phyloP scores from a whole-genome alignment of 2,888 invertebrate genomes.

The Seira sanloemensis region DNA sequence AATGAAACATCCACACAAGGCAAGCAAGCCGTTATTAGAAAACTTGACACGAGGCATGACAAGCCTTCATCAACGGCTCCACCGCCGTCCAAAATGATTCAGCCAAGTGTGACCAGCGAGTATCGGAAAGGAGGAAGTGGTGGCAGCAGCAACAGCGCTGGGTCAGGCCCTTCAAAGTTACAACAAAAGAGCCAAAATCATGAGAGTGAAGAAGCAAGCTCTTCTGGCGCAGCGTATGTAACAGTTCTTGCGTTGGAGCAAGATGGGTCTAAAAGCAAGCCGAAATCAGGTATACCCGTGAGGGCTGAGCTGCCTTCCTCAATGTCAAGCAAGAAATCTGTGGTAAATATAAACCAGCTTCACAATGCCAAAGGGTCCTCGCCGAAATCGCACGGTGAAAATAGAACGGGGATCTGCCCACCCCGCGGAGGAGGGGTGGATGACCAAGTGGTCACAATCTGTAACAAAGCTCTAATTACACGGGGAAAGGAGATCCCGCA shows the following conservation, averaged over 20 bases:
- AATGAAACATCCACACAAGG: constrained; percentile 55
- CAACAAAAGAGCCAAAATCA: constrained; percentile 18
- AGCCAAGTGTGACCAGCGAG: constrained; percentile 30
- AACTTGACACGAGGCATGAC: constrained; percentile 63
- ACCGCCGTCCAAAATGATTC: constrained; percentile 33
- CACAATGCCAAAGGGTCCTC: constrained; percentile 42
- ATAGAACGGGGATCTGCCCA: constrained; percentile 18
- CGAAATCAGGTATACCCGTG: constrained; percentile 62
- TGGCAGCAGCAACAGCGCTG: constrained; percentile 21
- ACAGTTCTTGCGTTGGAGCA: constrained; percentile 68
- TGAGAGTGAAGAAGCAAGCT: constrained; percentile 17
- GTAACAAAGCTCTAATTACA: constrained; percentile 61
- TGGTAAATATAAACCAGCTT: constrained; percentile 66
- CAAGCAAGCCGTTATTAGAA: constrained; percentile 57
- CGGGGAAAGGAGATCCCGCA: constrained; percentile 44
- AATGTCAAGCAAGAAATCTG: constrained; percentile 65
- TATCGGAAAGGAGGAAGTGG: constrained; percentile 28
- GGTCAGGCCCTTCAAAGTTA: constrained; percentile 30
- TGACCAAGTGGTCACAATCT: constrained; percentile 65
- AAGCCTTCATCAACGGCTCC: constrained; percentile 34
- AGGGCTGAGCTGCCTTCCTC: constrained; percentile 45
- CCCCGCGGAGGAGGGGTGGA: background rate
- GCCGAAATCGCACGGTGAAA: constrained; percentile 24
- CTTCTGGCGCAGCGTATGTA: constrained; percentile 68
- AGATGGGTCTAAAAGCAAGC: constrained; percentile 28